Evolutionary conservation across 2,797 vertebrate species (phyloP).

Genomic region (Silurus lanzhouensis): DNA sequence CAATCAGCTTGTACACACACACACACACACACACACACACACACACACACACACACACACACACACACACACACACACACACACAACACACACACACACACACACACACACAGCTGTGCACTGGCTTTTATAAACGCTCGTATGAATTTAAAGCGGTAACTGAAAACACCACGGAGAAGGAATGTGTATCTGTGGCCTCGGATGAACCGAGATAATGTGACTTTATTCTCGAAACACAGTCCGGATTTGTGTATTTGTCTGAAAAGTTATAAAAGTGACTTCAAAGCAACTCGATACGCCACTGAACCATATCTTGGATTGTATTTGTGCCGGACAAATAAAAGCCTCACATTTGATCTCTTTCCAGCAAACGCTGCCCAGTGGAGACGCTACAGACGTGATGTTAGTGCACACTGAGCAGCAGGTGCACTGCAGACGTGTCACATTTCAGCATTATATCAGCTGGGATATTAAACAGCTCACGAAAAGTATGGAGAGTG

Average conservation of each 20-base stretch:
- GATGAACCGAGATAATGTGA: background rate
- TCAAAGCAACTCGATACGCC: background rate
- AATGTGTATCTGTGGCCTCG: background rate
- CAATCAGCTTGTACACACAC: conserved; percentile 11
- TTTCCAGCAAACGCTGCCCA: background rate
- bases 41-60: background rate
- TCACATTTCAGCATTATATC: too few relatives aligned
- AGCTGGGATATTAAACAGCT: too few relatives aligned
- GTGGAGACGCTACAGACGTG: background rate
- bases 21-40: background rate
- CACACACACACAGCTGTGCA: background rate
- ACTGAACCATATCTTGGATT: background rate
- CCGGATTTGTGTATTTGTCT: background rate
- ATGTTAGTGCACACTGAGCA: background rate
- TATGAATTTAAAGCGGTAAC: background rate
- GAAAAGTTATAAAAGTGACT: background rate
- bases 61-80: conserved; percentile 10
- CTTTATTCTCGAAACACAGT: background rate
- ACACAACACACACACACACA: conserved; percentile 9
- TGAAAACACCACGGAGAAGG: background rate
- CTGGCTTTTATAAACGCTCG: background rate
- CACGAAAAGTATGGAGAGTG: too few relatives aligned
- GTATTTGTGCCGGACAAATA: background rate
- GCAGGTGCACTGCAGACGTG: background rate
- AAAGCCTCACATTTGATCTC: background rate